Conservation (phyloP, 2,797 vertebrate genomes). For the Cuculus canorus region DNA sequence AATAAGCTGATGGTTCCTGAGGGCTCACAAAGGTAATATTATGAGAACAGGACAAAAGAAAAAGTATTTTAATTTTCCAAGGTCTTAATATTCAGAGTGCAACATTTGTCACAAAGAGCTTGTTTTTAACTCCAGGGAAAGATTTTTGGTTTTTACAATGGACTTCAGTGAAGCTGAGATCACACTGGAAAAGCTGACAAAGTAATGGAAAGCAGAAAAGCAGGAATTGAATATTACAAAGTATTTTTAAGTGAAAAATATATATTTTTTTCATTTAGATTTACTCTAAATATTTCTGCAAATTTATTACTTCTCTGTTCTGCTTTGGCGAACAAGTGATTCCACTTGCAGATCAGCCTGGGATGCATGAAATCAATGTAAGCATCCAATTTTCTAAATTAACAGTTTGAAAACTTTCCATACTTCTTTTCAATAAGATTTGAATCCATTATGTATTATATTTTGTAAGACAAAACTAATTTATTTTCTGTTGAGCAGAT, state of each 20-base stretch:
- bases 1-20: neutral
- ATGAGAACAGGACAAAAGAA: neutral
- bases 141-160: neutral
- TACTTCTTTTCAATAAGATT: neutral
- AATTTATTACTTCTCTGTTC: neutral
- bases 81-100: neutral
- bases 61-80: neutral
- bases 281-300: neutral
- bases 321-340: neutral
- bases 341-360: neutral
- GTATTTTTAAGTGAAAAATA: neutral
- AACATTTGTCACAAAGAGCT: neutral
- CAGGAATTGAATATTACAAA: neutral
- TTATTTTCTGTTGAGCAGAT: neutral
- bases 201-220: neutral
- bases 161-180: neutral
- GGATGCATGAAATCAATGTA: neutral
- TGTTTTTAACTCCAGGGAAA: neutral
- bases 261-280: neutral
- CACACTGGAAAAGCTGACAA: neutral
- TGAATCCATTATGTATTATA: neutral
- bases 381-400: slow-evolving; percentile 24
- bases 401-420: slow-evolving; percentile 1
- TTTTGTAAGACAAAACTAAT: neutral
- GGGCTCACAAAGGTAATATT: neutral